phyloP scores from a whole-genome alignment of 1,140 invertebrate species.

The Drosophila lacteicornis region DNA sequence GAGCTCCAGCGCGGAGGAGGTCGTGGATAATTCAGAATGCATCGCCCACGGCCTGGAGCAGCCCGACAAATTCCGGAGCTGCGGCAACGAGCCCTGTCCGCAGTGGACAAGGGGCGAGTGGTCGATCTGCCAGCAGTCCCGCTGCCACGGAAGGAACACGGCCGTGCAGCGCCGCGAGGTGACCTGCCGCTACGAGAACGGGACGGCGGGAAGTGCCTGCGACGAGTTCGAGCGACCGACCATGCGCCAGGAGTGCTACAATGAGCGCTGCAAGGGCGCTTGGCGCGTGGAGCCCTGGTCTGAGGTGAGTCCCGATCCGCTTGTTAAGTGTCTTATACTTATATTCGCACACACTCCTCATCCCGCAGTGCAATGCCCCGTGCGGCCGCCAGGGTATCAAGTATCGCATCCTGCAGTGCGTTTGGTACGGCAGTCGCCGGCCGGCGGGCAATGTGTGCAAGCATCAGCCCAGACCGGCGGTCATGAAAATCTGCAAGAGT shows the following conservation, averaged over 20 bases:
- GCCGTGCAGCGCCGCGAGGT: constrained; percentile 92
- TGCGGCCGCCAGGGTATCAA: constrained; percentile 90
- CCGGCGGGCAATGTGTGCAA: constrained; percentile 93
- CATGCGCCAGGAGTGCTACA: constrained; percentile 91
- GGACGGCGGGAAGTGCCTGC: constrained; percentile 88
- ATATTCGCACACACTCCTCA: constrained; percentile 17
- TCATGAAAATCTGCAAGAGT: constrained; percentile 91
- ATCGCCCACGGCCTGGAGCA: constrained; percentile 89
- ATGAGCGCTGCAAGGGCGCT: constrained; percentile 91
- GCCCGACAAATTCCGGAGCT: constrained; percentile 89
- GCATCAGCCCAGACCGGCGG: constrained; percentile 89
- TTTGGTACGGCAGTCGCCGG: constrained; percentile 93
- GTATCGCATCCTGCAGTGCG: constrained; percentile 93
- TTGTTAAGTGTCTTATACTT: constrained; percentile 28
- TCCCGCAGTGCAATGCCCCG: constrained; percentile 90
- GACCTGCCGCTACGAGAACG: constrained; percentile 89
- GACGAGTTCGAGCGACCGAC: constrained; percentile 89
- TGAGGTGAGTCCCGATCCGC: constrained; percentile 87
- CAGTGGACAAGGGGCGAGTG: constrained; percentile 90
- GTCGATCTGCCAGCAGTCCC: constrained; percentile 89
- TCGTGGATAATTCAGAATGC: constrained; percentile 88
- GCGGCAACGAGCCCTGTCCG: constrained; percentile 89
- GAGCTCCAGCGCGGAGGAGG: constrained; percentile 53
- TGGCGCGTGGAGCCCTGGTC: constrained; percentile 95
- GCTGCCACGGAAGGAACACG: constrained; percentile 92